Conservation (phyloP, 2,888 invertebrate species). For the Charanyca ferruginea region DNA sequence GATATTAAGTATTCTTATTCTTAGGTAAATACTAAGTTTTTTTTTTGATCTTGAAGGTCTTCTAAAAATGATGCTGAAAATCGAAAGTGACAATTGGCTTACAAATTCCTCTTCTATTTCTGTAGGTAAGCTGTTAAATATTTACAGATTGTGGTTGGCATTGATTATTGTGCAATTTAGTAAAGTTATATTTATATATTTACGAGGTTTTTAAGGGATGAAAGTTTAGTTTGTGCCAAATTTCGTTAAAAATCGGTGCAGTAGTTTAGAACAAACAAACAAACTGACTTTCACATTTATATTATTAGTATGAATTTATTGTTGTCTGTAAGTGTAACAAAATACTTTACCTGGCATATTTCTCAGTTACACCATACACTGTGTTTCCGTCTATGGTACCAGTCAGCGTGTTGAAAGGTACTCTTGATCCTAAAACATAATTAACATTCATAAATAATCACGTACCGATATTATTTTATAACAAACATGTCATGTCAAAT, state of each 20-base stretch:
- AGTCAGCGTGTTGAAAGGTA: slow-evolving; percentile 96
- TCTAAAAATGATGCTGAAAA: slow-evolving; percentile 8
- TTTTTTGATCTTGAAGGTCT: background rate
- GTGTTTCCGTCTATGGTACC: slow-evolving; percentile 97
- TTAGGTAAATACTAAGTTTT: background rate
- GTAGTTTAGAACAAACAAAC: no score
- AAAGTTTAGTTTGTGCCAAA: no score
- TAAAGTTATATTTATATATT: background rate
- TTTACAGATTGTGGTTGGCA: slow-evolving; percentile 9
- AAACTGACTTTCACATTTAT: no score
- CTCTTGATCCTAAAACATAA: slow-evolving; percentile 93
- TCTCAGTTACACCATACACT: slow-evolving; percentile 96
- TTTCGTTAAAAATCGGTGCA: no score
- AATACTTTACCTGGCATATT: slow-evolving; percentile 93
- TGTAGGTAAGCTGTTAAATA: slow-evolving; percentile 6
- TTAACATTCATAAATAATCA: slow-evolving; percentile 19
- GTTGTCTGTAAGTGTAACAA: background rate
- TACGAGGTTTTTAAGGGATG: no score
- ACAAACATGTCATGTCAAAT: slow-evolving; percentile 52
- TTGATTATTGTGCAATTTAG: slow-evolving; percentile 2
- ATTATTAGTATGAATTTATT: no score
- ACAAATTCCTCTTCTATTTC: slow-evolving; percentile 24
- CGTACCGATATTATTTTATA: slow-evolving; percentile 43
- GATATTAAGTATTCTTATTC: no score
- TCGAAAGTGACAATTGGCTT: slow-evolving; percentile 14